Evolutionary conservation across 2,888 invertebrate species (phyloP).

Genomic region (Cephus nigrinus): DNA sequence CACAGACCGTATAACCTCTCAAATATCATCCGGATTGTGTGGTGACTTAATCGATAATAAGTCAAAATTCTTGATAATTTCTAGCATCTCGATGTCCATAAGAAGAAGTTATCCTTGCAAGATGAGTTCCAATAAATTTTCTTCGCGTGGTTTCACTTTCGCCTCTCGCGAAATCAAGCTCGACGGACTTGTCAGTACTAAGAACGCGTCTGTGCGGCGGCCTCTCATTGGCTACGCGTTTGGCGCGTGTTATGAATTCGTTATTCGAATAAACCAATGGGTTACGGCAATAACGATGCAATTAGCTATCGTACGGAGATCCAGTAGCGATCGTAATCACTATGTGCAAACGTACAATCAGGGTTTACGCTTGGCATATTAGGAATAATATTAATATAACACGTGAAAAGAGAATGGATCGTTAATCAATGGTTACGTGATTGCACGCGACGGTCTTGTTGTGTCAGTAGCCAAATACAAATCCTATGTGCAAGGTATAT

Average conservation of each 20-base stretch:
- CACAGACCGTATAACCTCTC: background rate
- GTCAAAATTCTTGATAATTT: background rate
- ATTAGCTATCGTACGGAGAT: background rate
- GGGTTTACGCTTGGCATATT: background rate
- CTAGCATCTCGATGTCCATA: background rate
- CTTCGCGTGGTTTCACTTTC: constrained; percentile 50
- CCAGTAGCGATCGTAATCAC: background rate
- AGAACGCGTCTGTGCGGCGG: background rate
- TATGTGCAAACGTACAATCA: background rate
- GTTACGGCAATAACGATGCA: background rate
- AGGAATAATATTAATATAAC: background rate
- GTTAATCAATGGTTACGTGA: background rate
- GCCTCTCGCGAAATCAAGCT: constrained; percentile 24
- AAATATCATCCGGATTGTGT: background rate
- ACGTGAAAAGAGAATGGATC: background rate
- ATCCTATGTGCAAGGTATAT: background rate
- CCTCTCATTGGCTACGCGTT: constrained; percentile 12
- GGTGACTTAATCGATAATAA: background rate
- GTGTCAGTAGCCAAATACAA: background rate
- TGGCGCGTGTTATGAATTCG: constrained; percentile 46
- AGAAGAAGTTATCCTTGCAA: background rate
- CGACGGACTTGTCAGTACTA: background rate
- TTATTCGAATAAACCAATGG: background rate
- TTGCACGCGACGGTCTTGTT: background rate
- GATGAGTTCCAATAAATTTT: constrained; percentile 30